phyloP scores from a whole-genome alignment of 2,797 vertebrate genomes.

The Uromys caudimaculatus region DNA sequence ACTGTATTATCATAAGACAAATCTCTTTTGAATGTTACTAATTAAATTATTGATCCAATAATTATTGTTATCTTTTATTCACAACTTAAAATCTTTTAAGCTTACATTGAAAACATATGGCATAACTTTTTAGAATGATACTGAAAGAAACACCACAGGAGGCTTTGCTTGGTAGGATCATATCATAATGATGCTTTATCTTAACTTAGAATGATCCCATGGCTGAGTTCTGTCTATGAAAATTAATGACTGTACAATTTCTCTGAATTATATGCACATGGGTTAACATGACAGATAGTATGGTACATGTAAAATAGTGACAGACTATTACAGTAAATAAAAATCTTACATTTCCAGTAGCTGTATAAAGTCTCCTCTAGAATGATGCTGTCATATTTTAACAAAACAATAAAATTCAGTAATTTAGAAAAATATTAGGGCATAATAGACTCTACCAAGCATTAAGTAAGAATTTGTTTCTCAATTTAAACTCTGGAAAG shows the following conservation, averaged over 20 bases:
- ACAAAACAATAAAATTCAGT: conserved; percentile 8
- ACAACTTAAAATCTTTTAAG: not conserved
- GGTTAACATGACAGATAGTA: not conserved
- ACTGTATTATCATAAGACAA: not conserved
- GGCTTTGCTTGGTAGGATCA: not conserved
- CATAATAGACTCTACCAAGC: not conserved
- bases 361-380: not conserved
- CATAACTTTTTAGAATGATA: not conserved
- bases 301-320: not conserved
- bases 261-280: not conserved
- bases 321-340: not conserved
- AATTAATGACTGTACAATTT: not conserved
- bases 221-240: not conserved
- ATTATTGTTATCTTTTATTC: not conserved
- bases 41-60: not conserved
- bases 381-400: not conserved
- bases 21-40: not conserved
- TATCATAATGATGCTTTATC: not conserved
- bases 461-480: not conserved
- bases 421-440: not conserved
- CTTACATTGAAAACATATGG: not conserved
- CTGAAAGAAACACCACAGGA: not conserved
- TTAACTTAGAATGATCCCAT: not conserved
- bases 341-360: not conserved
- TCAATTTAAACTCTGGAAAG: conserved; percentile 4